Evolutionary conservation across 2,113 vertebrate genomes (phyloP), one percentile per base, ranked within the genome.

Genomic region (Ceuthmochares aereus): DNA sequence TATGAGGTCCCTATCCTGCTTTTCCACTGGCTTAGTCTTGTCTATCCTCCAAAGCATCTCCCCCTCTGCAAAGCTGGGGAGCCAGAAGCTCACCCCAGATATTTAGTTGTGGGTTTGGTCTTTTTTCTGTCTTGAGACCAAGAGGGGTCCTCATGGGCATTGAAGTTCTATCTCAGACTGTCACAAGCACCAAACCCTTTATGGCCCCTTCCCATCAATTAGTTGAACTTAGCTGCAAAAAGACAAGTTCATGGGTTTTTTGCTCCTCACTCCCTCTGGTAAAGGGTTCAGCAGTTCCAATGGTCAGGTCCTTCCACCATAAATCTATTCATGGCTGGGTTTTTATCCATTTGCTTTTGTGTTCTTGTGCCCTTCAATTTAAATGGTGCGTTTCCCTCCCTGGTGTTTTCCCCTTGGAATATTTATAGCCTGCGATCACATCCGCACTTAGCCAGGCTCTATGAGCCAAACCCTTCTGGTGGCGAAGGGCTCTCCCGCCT

Each of bases 341-440:
- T 67, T 66, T 58, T 60, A 58, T 87, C 58, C 2, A 0, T 87
- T 94, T 82, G 42, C 56, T 90, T 94, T 54, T 43, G 3, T 76
- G 49, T 60, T 94, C 68, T 83, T 84, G 68, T 85, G 70, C 51
- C 62, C 74, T 93, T 94, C 82, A 73, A 37, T 87, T 91, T 76
- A 82, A n/a, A 66, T 45, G 62, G 18, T 56, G 26, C n/a, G 94
- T 86, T 79, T 79, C 54, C 5, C 0, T 95, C 79, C 54, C 59
- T 80, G 52, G 77, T 92, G 58, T 83, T 90, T 85, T 86, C 84
- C 64, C 40, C 20, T 20, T 42, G 36, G 40, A 91, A 21, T 92
- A 59, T 95, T 93, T 92, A 87, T 79, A 88, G 84, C 19, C 34
- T 27, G 49, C 8, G 0, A 68, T 79, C 14, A 10, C 43, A n/a